Evolutionary conservation across 1,140 invertebrate species (phyloP), one percentile per base, ranked within the genome.

Genomic region (Drusus annulatus): DNA sequence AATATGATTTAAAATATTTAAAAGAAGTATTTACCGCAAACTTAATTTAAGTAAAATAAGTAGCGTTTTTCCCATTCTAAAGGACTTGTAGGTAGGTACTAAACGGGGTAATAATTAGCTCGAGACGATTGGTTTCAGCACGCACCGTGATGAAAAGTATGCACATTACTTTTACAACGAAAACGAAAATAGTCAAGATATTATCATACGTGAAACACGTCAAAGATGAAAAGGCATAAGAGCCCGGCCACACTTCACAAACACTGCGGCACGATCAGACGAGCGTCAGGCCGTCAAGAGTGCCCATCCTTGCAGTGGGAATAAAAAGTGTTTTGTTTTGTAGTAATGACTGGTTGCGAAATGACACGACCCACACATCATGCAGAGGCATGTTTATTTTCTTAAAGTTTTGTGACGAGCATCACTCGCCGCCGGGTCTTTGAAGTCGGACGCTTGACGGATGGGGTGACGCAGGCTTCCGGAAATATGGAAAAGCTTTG

Each of bases 281-380:
- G 10, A 13, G 56, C 56, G 19, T 45, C 56, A 60, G 56, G 56
- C 56, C 8, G 19, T 60, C 19, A 36, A 45, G 23, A 36, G 31
- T 31, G 21, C 68, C 7, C 17, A 8, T n/a, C n/a, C n/a, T n/a
- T 28, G 10, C 45, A 15, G n/a, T 56, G 45, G 52, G 56, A 69
- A 65, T 36, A 58, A 79, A 50, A 75, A 75, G 23, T 80, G 71
- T 80, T 74, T 75, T 52, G 79, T 80, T 74, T 51, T 25, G 58
- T 62, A 63, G 76, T 75, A 75, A 71, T 71, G 68, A 71, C 68
- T 19, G 62, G 73, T 69, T 73, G 79, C 79, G 79, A 80, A 69
- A 80, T 76, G 79, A 80, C 74, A 58, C 73, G 79, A n/a, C 74
- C 62, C 79, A 76, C 65, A 45, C 79, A 76, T 76, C 50, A 36